Base-by-base conservation (phyloP, 2,797 vertebrate genomes). In the Sebastes matsubarae region DNA sequence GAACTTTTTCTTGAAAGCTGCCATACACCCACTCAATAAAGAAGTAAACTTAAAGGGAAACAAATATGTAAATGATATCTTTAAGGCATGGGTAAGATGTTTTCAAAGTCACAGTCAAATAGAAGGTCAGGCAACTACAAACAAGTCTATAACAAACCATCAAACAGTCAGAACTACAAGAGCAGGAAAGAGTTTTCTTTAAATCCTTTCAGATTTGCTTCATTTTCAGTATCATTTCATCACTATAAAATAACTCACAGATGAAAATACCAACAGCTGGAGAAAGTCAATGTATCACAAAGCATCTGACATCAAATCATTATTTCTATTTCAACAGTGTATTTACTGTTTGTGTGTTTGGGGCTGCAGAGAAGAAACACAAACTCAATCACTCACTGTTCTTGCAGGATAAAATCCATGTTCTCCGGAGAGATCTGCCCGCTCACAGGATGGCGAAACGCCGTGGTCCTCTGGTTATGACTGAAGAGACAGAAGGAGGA, bases 391-490 rank as follows among this genome's bases (percentile, higher is more conserved):
- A 98, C 98, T 97, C 93, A 99, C 98, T 95, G 96, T 89, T 98
- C 97, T 63, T 92, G 97, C 76, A 98, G 96, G 94, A 96, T 92
- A 87, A 96, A 98, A 89, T 98, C 97, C 85, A 94, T 75, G 90
- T 97, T 99, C 93, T 99, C 98, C 50, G 96, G 89, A 88, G 97
- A 97, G 87, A 98, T 94, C 92, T 97, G 96, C 84, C 97, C 97
- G 16, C 96, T 98, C 93, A 98, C 96, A 79, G 98, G 98, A 94
- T 99, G 98, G 82, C 88, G 95, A 92, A 98, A 99, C 6, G 97
- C 90, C 1, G 97, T 98, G 77, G 94, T 96, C 94, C 96, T 96
- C 92, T 97, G 97, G 95, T 98, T 98, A 94, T 99, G 98, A 90
- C 98, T 99, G 94, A 30, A 80, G 83, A 8, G 92, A 82, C 77